These are phyloP conservation scores for Andrena minutula DNA, from an alignment of 2,888 invertebrate genomes.

Conservation along the genomic window DNA sequence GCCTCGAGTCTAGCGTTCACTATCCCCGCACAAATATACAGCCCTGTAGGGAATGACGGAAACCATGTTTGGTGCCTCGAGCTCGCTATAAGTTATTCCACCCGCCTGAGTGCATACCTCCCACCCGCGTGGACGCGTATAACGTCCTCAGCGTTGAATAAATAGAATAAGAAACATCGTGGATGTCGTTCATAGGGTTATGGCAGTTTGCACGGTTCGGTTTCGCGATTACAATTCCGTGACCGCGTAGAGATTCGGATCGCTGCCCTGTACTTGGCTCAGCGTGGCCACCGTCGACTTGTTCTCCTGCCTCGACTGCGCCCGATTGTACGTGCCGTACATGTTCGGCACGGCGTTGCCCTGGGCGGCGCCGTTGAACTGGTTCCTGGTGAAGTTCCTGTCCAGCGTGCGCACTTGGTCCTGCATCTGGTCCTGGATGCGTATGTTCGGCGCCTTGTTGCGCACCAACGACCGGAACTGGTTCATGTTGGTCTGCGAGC, in stretches of 20 bases:
- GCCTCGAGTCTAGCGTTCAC: too few relatives aligned
- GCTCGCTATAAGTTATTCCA: too few relatives aligned
- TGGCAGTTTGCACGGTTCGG: conserved; percentile 30
- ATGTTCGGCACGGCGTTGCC: conserved; percentile 83
- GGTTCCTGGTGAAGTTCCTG: conserved; percentile 82
- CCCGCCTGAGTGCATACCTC: not conserved
- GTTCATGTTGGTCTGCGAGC: conserved; percentile 85
- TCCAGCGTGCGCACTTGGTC: conserved; percentile 83
- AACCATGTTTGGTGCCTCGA: too few relatives aligned
- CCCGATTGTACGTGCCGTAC: conserved; percentile 83
- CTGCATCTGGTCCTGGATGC: conserved; percentile 82
- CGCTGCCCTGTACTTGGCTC: conserved; percentile 83
- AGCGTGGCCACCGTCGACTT: conserved; percentile 80
- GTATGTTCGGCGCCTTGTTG: conserved; percentile 82
- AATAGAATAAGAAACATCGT: conserved; percentile 3
- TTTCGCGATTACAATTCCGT: conserved; percentile 86
- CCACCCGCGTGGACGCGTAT: not conserved
- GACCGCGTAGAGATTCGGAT: conserved; percentile 89
- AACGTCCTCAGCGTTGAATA: not conserved
- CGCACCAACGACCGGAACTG: conserved; percentile 86
- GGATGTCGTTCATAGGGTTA: not conserved
- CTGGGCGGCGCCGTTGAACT: conserved; percentile 77
- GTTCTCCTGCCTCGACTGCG: conserved; percentile 81
- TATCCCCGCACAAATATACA: too few relatives aligned
- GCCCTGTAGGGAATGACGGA: too few relatives aligned